Conservation (phyloP, 1,140 invertebrate species). For the Drosophila insularis region DNA sequence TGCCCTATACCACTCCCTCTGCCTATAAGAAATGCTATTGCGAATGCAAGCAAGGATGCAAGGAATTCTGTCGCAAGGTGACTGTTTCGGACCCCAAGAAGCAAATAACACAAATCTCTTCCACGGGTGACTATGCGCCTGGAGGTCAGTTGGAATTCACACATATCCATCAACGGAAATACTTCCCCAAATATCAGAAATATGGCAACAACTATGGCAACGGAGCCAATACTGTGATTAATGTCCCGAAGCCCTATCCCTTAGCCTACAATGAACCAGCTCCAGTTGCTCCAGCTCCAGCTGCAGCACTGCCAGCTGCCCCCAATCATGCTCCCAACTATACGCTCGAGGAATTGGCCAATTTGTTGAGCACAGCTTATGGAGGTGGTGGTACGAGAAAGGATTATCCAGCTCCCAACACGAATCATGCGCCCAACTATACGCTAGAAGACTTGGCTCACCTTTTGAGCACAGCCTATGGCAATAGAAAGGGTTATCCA, state of each 20-base stretch:
- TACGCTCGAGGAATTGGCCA: slow-evolving; percentile 64
- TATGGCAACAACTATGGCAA: slow-evolving; percentile 19
- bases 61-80: slow-evolving; percentile 78
- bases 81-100: slow-evolving; percentile 48
- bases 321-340: slow-evolving; percentile 66
- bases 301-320: neutral
- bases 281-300: slow-evolving; percentile 19
- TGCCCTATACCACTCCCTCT: slow-evolving; percentile 4
- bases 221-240: slow-evolving; percentile 1
- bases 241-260: slow-evolving; percentile 50
- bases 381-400: slow-evolving; percentile 46
- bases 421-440: slow-evolving; percentile 63
- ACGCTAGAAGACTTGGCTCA: slow-evolving; percentile 67
- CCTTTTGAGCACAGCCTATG: slow-evolving; percentile 62
- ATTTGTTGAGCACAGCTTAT: slow-evolving; percentile 62
- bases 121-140: slow-evolving; percentile 55
- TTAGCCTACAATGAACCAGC: slow-evolving; percentile 42
- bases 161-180: slow-evolving; percentile 64
- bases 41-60: slow-evolving; percentile 75
- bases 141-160: slow-evolving; percentile 65
- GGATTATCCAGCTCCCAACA: slow-evolving; percentile 37
- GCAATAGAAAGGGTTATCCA: slow-evolving; percentile 46
- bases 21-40: slow-evolving; percentile 72
- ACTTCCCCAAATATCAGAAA: slow-evolving; percentile 49
- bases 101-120: slow-evolving; percentile 67